Evolutionary conservation across 2,888 invertebrate species (phyloP).

Genomic region (Pammene fasciana): DNA sequence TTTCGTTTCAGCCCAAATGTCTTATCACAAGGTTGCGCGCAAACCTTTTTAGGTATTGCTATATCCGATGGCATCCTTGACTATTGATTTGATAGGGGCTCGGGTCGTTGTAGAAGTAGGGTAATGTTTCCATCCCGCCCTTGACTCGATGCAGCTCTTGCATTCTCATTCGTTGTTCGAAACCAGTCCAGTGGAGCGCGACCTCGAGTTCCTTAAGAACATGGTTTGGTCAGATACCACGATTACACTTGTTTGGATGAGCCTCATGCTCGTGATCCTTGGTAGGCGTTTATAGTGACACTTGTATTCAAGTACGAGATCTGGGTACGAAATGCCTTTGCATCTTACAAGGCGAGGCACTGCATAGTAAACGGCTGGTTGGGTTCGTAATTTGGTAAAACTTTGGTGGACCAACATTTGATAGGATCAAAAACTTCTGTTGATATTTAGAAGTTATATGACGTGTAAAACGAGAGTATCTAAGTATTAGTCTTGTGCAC

Average conservation of each 20-base stretch:
- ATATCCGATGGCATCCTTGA: background rate
- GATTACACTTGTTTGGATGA: background rate
- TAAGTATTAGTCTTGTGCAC: too few relatives aligned
- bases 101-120: conserved; percentile 9
- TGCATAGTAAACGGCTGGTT: conserved; percentile 12
- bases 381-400: background rate
- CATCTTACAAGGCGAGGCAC: conserved; percentile 3
- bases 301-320: background rate
- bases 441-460: background rate
- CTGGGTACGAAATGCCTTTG: conserved; percentile 8
- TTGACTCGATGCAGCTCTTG: conserved; percentile 5
- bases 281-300: background rate
- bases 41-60: conserved; percentile 17
- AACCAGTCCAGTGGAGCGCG: background rate
- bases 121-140: conserved; percentile 12
- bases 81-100: conserved; percentile 16
- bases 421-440: background rate
- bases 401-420: background rate
- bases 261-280: too few relatives aligned
- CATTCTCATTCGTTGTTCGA: background rate
- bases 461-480: background rate
- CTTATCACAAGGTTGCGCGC: background rate
- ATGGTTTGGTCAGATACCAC: background rate
- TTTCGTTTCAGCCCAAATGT: background rate
- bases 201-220: background rate